Base-by-base conservation (phyloP, 1,140 invertebrate species). In the Drosophila paulistorum region DNA sequence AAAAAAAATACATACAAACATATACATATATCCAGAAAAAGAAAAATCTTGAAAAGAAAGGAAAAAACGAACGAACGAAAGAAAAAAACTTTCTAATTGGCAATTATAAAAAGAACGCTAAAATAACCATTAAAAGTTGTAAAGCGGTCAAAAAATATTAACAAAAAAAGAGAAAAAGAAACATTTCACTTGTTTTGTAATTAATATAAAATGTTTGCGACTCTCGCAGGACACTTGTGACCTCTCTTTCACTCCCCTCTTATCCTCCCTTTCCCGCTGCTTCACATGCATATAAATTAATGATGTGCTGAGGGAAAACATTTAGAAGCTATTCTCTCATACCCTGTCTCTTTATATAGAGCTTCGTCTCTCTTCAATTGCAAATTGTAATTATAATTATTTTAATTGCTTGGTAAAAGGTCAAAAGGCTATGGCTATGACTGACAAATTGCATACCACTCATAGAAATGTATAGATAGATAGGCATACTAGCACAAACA, bases 351-450 rank as follows among this genome's bases (percentile, higher is more conserved):
- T 51, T 3, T 51, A 48, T 51, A 30, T 7, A 30, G 30, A 23
- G 17, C 45, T 51, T 54, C 60, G 58, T 54, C 55, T 51, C 63
- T 55, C 69, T 75, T 79, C 82, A 71, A 86, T 79, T 86, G 64
- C 68, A 73, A 87, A 82, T 74, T 79, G 71, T 82, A 79, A 76
- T 69, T 86, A 61, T 79, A 86, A 86, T 86, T 87, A 87, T 59
- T 86, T 86, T 86, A 86, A 86, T 86, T 87, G 83, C 58, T 54
- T 42, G 23, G 59, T 60, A 55, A 87, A 87, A 82, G 71, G 83
- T 79, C 79, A 79, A 51, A 63, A 23, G 45, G 45, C 48, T 69
- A 14, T 41, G 26, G 13, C 13, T 30, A 26, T 51, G 45, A 23
- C 45, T 51, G 45, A 51, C 45, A 51, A 51, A 51, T 51, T 51